Percentiles rank a stretch among this genome's conserved stretches.
These are phyloP conservation scores for Scartelaos histophorus DNA, from an alignment of 2,113 vertebrate species.

Conservation along the genomic window DNA sequence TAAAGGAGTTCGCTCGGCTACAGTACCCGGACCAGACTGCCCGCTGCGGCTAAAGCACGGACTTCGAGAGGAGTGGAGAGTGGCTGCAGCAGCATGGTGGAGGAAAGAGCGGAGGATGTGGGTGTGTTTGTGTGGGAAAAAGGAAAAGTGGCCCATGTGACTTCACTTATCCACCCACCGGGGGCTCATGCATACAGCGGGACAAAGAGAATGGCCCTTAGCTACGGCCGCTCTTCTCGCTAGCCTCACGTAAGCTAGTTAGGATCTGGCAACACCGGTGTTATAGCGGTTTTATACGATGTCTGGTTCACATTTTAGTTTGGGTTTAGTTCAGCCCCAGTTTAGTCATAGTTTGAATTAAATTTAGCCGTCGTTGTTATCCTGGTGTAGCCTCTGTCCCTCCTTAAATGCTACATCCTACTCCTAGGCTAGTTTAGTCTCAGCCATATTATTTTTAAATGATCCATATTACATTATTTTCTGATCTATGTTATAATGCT, in stretches of 20 bases:
- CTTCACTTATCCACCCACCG: constrained; percentile 71
- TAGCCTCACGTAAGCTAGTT: not conserved
- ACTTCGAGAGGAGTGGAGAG: constrained; percentile 37
- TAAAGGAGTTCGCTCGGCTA: constrained; percentile 14
- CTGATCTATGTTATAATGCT: no score
- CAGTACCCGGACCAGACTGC: constrained; percentile 38
- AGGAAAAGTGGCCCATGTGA: constrained; percentile 74
- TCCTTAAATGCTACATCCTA: no score
- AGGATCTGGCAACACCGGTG: not conserved
- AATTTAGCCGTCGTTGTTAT: not conserved
- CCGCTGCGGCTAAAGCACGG: constrained; percentile 47
- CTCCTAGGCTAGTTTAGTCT: no score
- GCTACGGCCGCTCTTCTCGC: not conserved
- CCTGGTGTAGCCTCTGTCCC: no score
- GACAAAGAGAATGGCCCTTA: constrained; percentile 55
- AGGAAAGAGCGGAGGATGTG: constrained; percentile 66
- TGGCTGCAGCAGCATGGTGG: constrained; percentile 45
- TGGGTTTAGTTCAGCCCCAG: not conserved
- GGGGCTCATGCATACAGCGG: constrained; percentile 49
- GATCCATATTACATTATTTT: no score
- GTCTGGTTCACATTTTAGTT: not conserved
- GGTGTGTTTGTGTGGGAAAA: constrained; percentile 75
- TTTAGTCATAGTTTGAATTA: not conserved
- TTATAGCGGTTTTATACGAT: not conserved
- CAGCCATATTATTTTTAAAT: no score